A percentile compares a stretch with the other conserved stretches of the same genome.
Conservation (phyloP, 2,888 invertebrate genomes). For the Eulithis testata region DNA sequence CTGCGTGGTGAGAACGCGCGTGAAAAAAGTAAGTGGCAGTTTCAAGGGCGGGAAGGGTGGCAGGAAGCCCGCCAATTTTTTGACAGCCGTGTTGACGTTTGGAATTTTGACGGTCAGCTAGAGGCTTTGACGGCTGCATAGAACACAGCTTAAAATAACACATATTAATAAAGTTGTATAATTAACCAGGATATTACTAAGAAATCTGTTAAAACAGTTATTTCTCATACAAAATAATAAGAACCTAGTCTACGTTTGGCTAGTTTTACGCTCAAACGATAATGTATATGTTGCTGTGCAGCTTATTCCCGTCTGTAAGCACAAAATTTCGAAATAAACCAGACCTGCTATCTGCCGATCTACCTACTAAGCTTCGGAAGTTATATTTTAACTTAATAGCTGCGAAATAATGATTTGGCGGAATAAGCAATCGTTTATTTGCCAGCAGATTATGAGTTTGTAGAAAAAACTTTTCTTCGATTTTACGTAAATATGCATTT, state of each 20-base stretch:
- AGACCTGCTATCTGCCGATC: constrained; percentile 10
- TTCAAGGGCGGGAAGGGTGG: constrained; percentile 82
- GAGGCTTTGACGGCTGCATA: constrained; percentile 18
- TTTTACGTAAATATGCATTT: too few species aligned
- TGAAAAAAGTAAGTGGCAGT: constrained; percentile 80
- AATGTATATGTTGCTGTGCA: background rate
- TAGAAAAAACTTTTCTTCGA: too few species aligned
- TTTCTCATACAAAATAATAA: too few species aligned
- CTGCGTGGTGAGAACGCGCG: constrained; percentile 63
- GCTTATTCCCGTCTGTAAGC: background rate
- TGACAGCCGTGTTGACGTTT: constrained; percentile 43
- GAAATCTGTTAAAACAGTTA: too few species aligned
- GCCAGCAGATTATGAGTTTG: background rate
- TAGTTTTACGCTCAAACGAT: too few species aligned
- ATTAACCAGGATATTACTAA: too few species aligned
- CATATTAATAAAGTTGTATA: background rate
- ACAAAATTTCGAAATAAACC: constrained; percentile 18
- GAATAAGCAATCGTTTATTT: constrained; percentile 5
- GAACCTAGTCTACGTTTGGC: too few species aligned
- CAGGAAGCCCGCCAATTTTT: constrained; percentile 73
- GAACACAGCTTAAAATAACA: background rate
- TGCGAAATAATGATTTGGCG: constrained; percentile 1
- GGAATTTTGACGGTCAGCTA: constrained; percentile 28
- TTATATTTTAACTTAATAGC: constrained; percentile 10
- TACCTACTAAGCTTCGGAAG: constrained; percentile 16